Evolutionary conservation across 2,113 vertebrate species (phyloP).

Genomic region (Ochotona princeps): DNA sequence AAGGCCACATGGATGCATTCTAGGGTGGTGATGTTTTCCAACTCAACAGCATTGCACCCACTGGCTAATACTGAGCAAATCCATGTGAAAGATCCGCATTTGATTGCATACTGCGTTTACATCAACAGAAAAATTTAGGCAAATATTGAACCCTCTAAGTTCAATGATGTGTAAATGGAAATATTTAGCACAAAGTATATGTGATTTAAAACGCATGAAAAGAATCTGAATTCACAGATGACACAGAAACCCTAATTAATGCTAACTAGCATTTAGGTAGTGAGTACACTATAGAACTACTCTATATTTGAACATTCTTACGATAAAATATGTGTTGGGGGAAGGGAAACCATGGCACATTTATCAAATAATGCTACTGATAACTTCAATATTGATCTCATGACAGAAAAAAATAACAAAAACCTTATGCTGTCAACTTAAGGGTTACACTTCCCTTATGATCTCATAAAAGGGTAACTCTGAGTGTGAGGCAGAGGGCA

Average conservation of each 20-base stretch:
- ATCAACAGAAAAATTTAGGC: neutral
- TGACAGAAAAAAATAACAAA: slow-evolving; percentile 14
- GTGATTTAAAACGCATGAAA: slow-evolving; percentile 33
- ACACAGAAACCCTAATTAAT: neutral
- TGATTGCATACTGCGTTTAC: neutral
- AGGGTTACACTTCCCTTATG: neutral
- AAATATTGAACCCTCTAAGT: neutral
- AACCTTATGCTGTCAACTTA: slow-evolving; percentile 24
- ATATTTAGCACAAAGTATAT: neutral
- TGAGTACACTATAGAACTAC: neutral
- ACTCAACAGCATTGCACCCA: neutral
- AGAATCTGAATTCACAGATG: neutral
- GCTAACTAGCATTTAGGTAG: neutral
- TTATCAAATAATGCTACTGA: slow-evolving; percentile 11
- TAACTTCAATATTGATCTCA: slow-evolving; percentile 20
- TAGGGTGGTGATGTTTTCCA: neutral
- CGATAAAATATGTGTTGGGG: neutral
- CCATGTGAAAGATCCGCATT: neutral
- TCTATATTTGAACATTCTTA: slow-evolving; percentile 9
- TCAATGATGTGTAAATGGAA: neutral
- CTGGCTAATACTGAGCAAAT: neutral
- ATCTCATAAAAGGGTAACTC: slow-evolving; percentile 9
- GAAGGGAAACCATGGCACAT: neutral
- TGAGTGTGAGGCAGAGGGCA: neutral
- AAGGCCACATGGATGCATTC: slow-evolving; percentile 10